These are phyloP conservation scores for Sesia apiformis DNA, from an alignment of 2,888 invertebrate species.

Conservation along the genomic window DNA sequence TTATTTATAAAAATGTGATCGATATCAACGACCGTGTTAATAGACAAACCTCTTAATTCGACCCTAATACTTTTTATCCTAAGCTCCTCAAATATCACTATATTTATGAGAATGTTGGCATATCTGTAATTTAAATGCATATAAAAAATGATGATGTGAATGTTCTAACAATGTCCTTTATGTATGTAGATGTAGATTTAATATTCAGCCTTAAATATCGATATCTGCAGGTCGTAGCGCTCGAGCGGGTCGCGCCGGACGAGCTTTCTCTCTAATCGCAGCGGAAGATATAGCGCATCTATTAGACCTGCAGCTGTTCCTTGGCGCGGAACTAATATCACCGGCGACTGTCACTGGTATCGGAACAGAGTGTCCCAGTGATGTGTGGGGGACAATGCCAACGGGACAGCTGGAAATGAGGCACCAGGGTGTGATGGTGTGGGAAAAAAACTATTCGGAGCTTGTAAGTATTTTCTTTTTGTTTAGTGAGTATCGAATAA, in stretches of 20 bases:
- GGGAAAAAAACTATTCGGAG: conserved; percentile 83
- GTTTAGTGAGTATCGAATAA: no score
- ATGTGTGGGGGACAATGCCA: conserved; percentile 87
- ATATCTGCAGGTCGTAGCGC: conserved; percentile 86
- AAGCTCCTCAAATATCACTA: no score
- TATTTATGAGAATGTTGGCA: no score
- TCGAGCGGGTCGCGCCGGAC: conserved; percentile 93
- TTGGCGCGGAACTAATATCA: conserved; percentile 80
- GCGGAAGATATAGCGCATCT: conserved; percentile 95
- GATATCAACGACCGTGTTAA: no score
- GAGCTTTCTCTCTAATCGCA: conserved; percentile 91
- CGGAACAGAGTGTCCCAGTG: conserved; percentile 63
- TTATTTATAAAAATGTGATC: no score
- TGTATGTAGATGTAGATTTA: no score
- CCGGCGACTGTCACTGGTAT: conserved; percentile 30
- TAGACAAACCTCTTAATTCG: no score
- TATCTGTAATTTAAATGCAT: not conserved
- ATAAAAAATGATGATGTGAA: not conserved
- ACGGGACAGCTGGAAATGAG: conserved; percentile 88
- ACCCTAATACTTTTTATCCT: no score
- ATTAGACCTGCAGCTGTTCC: conserved; percentile 95
- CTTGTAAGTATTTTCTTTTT: conserved; percentile 74
- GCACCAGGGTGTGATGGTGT: conserved; percentile 81
- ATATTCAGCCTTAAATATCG: no score
- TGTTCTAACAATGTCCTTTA: not conserved